These are phyloP conservation scores for Bos indicus DNA, from an alignment of 2,113 vertebrate genomes.

Conservation along the genomic window DNA sequence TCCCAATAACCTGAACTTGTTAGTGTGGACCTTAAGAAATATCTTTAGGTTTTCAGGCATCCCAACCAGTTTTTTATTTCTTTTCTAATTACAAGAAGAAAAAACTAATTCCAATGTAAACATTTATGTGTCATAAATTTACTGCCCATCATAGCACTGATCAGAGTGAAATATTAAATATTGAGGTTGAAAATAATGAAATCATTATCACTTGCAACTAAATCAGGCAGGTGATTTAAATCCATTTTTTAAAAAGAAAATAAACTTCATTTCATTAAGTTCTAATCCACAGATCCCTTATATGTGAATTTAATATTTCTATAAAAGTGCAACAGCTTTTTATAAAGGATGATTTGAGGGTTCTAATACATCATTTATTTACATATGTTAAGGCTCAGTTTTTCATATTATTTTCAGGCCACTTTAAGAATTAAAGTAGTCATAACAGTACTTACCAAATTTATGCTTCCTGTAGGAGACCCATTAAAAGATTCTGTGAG, in stretches of 20 bases:
- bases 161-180: not conserved
- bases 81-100: slow-evolving; percentile 6
- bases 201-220: not conserved
- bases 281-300: not conserved
- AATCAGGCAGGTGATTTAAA: not conserved
- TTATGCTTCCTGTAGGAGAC: slow-evolving; percentile 97
- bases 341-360: not conserved
- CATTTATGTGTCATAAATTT: not conserved
- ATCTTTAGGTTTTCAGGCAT: not conserved
- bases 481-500: slow-evolving; percentile 95
- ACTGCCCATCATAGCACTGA: not conserved
- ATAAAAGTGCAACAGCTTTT: slow-evolving; percentile 6
- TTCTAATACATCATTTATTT: not conserved
- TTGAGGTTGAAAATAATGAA: not conserved
- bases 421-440: not conserved
- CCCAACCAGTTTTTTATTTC: not conserved
- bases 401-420: slow-evolving; percentile 16
- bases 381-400: not conserved
- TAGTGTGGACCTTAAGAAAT: not conserved
- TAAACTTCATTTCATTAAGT: not conserved
- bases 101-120: not conserved
- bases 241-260: not conserved
- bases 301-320: not conserved
- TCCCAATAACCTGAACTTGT: not conserved
- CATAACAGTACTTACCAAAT: slow-evolving; percentile 85